Base-by-base conservation (phyloP, 2,113 vertebrate genomes). In the Macaca fascicularis region DNA sequence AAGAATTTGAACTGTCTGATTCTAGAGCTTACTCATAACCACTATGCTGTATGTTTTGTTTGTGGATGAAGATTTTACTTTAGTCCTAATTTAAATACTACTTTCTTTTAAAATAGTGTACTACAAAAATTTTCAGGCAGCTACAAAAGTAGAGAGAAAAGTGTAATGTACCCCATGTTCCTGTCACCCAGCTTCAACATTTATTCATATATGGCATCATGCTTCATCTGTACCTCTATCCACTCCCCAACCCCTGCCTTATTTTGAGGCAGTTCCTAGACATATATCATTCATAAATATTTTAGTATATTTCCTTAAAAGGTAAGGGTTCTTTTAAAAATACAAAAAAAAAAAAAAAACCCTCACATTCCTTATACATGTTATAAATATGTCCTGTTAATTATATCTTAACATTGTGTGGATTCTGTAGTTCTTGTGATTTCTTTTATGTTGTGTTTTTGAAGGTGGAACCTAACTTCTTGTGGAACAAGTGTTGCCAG, bases 401-500 rank as follows among this genome's bases (percentile, higher is more conserved):
- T 27, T 30, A 30, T 95, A 61, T 74, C 57, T 93, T 94, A 50
- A 69, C 40, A 52, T 89, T 75, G 14, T 75, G 10, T 86, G 11
- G 13, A 81, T 90, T 94, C 30, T 93, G 5, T 59, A 90, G 64
- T 94, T 95, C 22, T 93, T 97, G 13, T 64, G 90, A 50, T 97
- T 98, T 93, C 11, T 96, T 96, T 95, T 78, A 13, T 93, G 74
- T 97, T 92, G 52, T 89, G 48, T 96, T 93, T 97, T 98, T 97
- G 27, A 98, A 99, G 99, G 98, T 99, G 99, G 99, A 99, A 99
- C 97, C 99, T 99, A 52, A 99, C 99, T 0, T 99, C 99, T 8
- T 99, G 99, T 97, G 99, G 99, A 87, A 99, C 99, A 1, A 99
- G 99, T 0, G 99, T 99, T 22, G 99, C 99, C 87, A 99, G 99